Evolutionary conservation across 2,113 vertebrate species (phyloP).

Genomic region (Sapajus apella): DNA sequence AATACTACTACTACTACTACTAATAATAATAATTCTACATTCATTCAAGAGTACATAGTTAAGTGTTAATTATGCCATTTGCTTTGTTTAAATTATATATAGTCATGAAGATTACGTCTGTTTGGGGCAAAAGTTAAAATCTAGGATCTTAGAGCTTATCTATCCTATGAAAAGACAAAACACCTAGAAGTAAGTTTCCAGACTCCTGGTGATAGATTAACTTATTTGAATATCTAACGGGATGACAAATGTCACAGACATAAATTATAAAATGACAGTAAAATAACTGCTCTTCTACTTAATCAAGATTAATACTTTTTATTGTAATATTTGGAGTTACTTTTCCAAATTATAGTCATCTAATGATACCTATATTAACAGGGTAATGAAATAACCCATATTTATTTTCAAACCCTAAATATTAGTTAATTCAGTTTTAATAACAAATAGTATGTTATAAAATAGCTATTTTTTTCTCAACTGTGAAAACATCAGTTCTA

Average conservation of each 20-base stretch:
- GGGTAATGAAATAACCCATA: background rate
- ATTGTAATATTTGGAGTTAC: background rate
- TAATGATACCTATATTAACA: background rate
- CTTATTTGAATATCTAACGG: background rate
- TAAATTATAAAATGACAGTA: background rate
- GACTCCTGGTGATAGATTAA: background rate
- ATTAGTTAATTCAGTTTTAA: slow-evolving; percentile 7
- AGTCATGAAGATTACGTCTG: background rate
- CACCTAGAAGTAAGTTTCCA: background rate
- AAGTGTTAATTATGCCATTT: background rate
- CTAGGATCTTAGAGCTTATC: background rate
- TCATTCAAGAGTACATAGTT: background rate
- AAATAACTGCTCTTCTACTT: background rate
- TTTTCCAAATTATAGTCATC: background rate
- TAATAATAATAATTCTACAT: background rate
- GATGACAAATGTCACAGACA: background rate
- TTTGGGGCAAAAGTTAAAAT: slow-evolving; percentile 17
- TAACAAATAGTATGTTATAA: background rate
- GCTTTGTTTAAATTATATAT: background rate
- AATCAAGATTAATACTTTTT: background rate
- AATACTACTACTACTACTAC: too few species aligned
- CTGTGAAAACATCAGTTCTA: background rate
- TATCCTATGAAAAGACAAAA: background rate
- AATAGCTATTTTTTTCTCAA: background rate
- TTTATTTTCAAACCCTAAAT: background rate